These are phyloP conservation scores for Gnatocerus cornutus DNA, from an alignment of 2,888 invertebrate genomes.

Conservation along the genomic window DNA sequence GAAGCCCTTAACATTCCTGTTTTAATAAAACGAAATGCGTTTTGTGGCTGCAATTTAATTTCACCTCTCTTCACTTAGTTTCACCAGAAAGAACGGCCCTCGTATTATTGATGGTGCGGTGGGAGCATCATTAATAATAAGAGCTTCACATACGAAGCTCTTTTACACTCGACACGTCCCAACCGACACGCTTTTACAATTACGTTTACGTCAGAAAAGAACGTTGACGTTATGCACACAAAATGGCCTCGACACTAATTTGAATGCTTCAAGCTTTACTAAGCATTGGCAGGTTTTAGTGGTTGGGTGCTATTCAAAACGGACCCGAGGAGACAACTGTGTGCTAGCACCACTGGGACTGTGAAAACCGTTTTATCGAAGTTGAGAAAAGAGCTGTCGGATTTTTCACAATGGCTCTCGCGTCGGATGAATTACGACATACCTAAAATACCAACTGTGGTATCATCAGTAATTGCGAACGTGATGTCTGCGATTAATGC, in stretches of 20 bases:
- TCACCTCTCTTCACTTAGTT: conserved; percentile 54
- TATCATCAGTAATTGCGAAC: conserved; percentile 3
- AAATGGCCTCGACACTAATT: conserved; percentile 34
- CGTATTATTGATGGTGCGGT: conserved; percentile 54
- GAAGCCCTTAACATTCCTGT: conserved; percentile 53
- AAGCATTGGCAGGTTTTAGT: neutral
- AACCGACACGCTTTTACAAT: conserved; percentile 50
- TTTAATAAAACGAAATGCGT: conserved; percentile 58
- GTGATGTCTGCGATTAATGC: conserved; percentile 1
- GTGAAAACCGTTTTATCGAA: neutral
- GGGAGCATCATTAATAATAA: conserved; percentile 56
- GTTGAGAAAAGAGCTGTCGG: neutral
- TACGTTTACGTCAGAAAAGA: conserved; percentile 45
- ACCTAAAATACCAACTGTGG: conserved; percentile 3
- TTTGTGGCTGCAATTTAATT: conserved; percentile 58
- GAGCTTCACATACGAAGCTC: conserved; percentile 53
- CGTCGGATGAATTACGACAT: conserved; percentile 3
- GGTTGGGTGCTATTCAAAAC: conserved; percentile 13
- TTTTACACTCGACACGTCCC: conserved; percentile 50
- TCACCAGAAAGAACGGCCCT: conserved; percentile 51
- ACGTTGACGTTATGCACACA: conserved; percentile 39
- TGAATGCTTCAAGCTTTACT: conserved; percentile 19
- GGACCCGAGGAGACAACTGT: no score
- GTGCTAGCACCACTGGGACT: neutral
- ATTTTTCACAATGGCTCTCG: conserved; percentile 8